Conservation (phyloP, 2,888 invertebrate genomes). For the Drosophila neotestacea region DNA sequence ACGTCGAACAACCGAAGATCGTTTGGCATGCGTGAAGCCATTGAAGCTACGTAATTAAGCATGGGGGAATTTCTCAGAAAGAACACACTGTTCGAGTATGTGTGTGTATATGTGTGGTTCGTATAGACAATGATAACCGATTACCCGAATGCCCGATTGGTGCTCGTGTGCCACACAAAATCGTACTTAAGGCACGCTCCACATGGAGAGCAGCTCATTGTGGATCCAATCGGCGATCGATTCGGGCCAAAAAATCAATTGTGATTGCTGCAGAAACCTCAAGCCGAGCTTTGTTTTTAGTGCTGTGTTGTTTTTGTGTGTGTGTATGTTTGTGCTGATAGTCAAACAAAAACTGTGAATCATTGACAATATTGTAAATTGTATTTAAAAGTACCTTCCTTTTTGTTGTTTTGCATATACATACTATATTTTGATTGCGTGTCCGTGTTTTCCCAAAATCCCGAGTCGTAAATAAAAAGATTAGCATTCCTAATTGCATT, state of each 20-base stretch:
- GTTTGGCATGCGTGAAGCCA: conserved; percentile 1
- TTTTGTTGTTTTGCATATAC: conserved; percentile 3
- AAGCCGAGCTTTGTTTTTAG: conserved; percentile 29
- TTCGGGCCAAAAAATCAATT: conserved; percentile 9
- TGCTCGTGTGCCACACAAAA: conserved; percentile 23
- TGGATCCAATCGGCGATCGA: conserved; percentile 29
- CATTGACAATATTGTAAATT: conserved; percentile 12
- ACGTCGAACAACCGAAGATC: conserved; percentile 5
- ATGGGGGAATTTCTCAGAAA: conserved; percentile 37
- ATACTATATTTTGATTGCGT: conserved; percentile 6
- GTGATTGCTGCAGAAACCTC: background rate
- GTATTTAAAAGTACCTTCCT: background rate
- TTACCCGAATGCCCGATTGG: conserved; percentile 9
- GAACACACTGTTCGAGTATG: background rate
- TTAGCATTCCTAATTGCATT: conserved; percentile 26
- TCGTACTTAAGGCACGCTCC: conserved; percentile 48
- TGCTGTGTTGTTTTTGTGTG: background rate
- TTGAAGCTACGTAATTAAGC: conserved; percentile 4
- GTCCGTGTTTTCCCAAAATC: conserved; percentile 9
- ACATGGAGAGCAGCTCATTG: conserved; percentile 35
- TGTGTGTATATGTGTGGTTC: background rate
- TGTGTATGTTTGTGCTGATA: conserved; percentile 30
- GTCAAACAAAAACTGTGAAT: conserved; percentile 32
- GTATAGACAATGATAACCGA: conserved; percentile 10
- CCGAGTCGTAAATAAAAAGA: background rate